Conservation (phyloP, 1,140 invertebrate species). For the Drosophila santomea region DNA sequence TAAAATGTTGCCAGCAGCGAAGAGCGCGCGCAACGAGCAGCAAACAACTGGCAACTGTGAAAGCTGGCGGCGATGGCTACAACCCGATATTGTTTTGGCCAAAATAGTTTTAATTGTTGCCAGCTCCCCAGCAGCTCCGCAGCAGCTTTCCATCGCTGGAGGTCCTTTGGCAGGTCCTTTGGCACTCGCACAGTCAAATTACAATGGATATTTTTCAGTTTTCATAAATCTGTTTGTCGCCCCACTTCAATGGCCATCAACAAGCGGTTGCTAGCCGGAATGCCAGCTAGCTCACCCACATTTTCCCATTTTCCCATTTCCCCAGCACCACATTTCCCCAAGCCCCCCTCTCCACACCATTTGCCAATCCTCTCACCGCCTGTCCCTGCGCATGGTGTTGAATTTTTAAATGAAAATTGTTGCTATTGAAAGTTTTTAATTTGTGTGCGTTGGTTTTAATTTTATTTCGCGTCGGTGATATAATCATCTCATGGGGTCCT, state of each 20-base stretch:
- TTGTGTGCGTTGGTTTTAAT: conserved; percentile 71
- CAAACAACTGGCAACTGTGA: conserved; percentile 35
- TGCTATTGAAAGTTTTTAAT: conserved; percentile 83
- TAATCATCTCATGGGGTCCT: conserved; percentile 12
- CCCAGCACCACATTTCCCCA: neutral
- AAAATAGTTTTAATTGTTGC: conserved; percentile 80
- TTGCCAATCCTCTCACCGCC: conserved; percentile 2
- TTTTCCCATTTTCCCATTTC: neutral
- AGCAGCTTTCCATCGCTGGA: conserved; percentile 1
- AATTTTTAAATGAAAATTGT: conserved; percentile 83
- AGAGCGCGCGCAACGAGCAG: conserved; percentile 39
- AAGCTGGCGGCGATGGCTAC: conserved; percentile 56
- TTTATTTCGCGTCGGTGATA: conserved; percentile 62
- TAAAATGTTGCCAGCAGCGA: conserved; percentile 68
- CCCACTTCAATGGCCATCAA: conserved; percentile 68
- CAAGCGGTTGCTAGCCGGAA: conserved; percentile 18
- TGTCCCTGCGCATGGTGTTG: conserved; percentile 68
- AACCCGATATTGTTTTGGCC: conserved; percentile 77
- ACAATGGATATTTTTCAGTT: conserved; percentile 74
- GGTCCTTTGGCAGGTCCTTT: conserved; percentile 7
- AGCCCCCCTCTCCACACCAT: neutral
- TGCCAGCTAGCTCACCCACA: neutral
- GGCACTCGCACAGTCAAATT: conserved; percentile 44
- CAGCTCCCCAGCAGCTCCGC: conserved; percentile 25
- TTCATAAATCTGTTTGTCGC: conserved; percentile 80